Percentiles rank a stretch among this genome's conserved stretches.
Evolutionary conservation across 53 echinoderm and acorn worm species (phyloP).

Genomic region (Paracentrotus lividus): DNA sequence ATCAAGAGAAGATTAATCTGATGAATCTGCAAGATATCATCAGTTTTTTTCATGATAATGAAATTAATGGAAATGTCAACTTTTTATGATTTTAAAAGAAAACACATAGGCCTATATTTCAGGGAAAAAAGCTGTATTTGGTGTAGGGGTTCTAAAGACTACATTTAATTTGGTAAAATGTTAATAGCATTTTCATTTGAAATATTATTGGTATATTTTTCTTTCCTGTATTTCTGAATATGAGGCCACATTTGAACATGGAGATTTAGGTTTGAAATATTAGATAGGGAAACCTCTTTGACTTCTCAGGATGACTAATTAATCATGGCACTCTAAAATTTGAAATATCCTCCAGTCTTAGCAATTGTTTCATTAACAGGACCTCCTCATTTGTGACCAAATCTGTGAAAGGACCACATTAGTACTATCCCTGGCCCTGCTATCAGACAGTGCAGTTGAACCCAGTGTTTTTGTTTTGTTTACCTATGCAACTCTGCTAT

Average conservation of each 20-base stretch:
- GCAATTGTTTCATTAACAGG: too few relatives aligned
- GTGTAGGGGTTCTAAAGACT: too few relatives aligned
- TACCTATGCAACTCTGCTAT: not conserved
- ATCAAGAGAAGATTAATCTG: not conserved
- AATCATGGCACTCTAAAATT: not conserved
- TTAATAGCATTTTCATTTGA: too few relatives aligned
- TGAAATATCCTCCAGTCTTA: not conserved
- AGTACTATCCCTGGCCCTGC: not conserved
- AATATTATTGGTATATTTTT: too few relatives aligned
- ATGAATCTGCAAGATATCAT: too few relatives aligned
- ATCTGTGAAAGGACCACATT: not conserved
- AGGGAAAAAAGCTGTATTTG: too few relatives aligned
- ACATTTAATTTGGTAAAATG: too few relatives aligned
- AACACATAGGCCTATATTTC: too few relatives aligned
- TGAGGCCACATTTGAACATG: not conserved
- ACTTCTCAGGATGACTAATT: not conserved
- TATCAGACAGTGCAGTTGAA: slow-evolving; percentile 7
- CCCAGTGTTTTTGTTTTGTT: slow-evolving; percentile 18
- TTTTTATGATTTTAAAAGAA: too few relatives aligned
- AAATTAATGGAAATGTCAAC: too few relatives aligned
- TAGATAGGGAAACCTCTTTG: not conserved
- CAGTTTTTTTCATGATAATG: too few relatives aligned
- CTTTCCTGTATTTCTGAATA: too few relatives aligned
- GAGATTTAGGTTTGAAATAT: not conserved
- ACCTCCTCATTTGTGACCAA: not conserved